Percentiles rank a stretch among this genome's conserved stretches.
Conservation (phyloP, 2,113 vertebrate genomes). For the Piaya cayana region DNA sequence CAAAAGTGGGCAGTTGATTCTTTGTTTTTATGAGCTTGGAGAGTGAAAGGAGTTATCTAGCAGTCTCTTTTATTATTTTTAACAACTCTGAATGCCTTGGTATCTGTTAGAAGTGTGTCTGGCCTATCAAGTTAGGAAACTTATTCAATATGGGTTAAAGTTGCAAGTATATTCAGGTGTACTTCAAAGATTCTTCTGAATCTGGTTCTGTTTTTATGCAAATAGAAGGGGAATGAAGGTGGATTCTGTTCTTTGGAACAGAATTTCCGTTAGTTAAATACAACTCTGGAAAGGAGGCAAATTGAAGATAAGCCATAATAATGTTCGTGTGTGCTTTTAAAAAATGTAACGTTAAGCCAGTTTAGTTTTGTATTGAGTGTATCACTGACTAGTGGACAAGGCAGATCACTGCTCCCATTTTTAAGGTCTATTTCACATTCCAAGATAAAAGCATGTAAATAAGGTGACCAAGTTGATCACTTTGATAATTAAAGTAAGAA, state of each 20-base stretch:
- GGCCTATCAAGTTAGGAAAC: background rate
- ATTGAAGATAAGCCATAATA: background rate
- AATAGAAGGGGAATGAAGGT: background rate
- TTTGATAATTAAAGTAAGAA: background rate
- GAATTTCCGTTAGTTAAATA: background rate
- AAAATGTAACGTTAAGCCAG: background rate
- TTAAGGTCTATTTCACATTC: background rate
- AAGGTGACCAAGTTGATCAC: background rate
- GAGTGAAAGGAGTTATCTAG: background rate
- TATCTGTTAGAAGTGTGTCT: background rate
- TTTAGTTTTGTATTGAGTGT: no score
- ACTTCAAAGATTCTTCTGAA: background rate
- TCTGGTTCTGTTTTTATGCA: background rate
- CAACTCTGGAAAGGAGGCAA: background rate
- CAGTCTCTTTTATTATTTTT: background rate
- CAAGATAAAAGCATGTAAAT: background rate
- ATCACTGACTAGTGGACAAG: background rate
- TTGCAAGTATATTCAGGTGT: background rate
- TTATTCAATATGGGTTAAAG: background rate
- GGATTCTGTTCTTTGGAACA: background rate
- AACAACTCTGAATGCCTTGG: background rate
- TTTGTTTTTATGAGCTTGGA: background rate
- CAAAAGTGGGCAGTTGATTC: background rate
- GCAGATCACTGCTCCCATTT: background rate
- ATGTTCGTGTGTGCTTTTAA: background rate